Evolutionary conservation across 2,113 vertebrate genomes (phyloP).

Genomic region (Alaudala cheleensis): DNA sequence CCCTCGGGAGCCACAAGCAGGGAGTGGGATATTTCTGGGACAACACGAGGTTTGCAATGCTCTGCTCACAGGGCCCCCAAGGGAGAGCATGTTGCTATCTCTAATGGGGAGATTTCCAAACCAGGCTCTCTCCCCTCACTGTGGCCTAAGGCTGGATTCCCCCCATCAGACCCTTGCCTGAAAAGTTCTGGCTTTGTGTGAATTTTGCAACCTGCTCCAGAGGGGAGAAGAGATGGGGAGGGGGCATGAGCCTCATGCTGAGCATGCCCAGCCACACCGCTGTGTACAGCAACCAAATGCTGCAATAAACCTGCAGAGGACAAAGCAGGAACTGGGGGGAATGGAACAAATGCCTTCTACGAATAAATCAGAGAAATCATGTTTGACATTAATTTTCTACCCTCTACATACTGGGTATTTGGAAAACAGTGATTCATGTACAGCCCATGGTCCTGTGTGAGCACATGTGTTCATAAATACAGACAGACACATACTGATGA

Average conservation of each 20-base stretch:
- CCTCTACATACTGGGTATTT: constrained; percentile 17
- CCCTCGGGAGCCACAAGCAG: neutral
- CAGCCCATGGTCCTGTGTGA: constrained; percentile 11
- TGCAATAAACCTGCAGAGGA: constrained; percentile 46
- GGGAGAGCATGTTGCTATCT: fast-evolving
- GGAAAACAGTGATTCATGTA: constrained; percentile 47
- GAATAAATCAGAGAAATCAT: constrained; percentile 68
- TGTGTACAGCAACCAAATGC: neutral
- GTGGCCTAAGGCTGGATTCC: neutral
- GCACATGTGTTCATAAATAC: constrained; percentile 30
- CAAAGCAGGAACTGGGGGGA: constrained; percentile 54
- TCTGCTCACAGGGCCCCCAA: neutral
- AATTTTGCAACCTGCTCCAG: neutral
- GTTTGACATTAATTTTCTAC: constrained; percentile 66
- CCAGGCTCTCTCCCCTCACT: neutral
- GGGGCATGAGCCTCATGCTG: neutral
- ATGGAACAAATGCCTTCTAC: constrained; percentile 18
- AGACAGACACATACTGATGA: neutral
- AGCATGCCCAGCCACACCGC: constrained; percentile 11
- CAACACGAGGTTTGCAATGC: neutral
- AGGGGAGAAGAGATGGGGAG: neutral
- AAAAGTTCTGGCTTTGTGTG: neutral
- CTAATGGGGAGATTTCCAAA: neutral
- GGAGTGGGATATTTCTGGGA: neutral
- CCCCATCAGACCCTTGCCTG: neutral